Evolutionary conservation across 2,113 vertebrate genomes (phyloP), one percentile per base, ranked within the genome.

Genomic region (Neolamprologus caudopunctatus): DNA sequence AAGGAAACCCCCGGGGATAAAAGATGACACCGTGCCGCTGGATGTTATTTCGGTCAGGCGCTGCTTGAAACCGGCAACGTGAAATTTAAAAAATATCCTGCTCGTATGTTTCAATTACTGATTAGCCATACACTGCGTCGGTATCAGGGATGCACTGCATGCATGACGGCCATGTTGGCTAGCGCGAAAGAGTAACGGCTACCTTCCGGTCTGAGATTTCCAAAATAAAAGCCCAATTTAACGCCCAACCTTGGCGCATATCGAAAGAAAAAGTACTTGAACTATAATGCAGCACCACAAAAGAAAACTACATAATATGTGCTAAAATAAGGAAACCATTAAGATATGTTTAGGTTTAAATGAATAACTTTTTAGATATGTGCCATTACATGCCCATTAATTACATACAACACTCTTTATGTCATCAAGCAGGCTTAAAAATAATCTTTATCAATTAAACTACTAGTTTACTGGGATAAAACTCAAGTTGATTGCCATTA

Each of bases 161-260:
- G 95, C 95, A 95, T 90, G 94, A 85, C 95, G 90, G 97, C 97
- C 97, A 97, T 97, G 94, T 96, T 97, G 95, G 94, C 86, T 92
- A 90, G 87, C 82, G 88, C 93, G 81, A 90, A 90, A 91, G 94
- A 33, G 87, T 31, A 53, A 87, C 42, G 35, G 85, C 16, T 4
- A 31, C 10, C 8, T 93, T 92, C 92, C 92, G 89, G 88, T 88
- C 19, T 5, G 3, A 5, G 63, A 83, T 6, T 92, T 93, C 24
- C 92, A 90, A 71, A 92, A 80, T 93, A 93, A 94, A 92, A 87
- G 90, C 80, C 4, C 6, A 0, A 21, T 2, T 3, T 78, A 12
- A 14, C 8, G 68, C 71, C 57, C 8, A 31, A 86, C 40, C 63
- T 3, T 81, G 82, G 21, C 88, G 66, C 54, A 71, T 11, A 66